These are phyloP conservation scores for Ochotona curzoniae DNA, from an alignment of 2,113 vertebrate species.

Conservation along the genomic window DNA sequence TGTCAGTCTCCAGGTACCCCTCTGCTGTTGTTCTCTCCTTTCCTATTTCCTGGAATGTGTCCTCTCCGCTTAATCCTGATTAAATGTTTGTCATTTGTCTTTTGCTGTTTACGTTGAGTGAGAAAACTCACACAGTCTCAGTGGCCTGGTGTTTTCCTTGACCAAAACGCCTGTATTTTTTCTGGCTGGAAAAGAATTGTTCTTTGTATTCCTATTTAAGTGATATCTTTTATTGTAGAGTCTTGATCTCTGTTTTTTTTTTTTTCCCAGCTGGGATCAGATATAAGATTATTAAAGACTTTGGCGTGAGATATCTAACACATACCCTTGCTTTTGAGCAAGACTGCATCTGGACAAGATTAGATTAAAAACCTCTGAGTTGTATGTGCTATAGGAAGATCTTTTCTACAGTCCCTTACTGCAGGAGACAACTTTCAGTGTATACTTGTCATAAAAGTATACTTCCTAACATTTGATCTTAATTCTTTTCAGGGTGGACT, in stretches of 20 bases:
- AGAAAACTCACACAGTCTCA: not conserved
- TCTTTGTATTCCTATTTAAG: not conserved
- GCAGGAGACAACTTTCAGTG: not conserved
- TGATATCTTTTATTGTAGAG: not conserved
- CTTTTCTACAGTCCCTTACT: not conserved
- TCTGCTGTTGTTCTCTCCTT: too few relatives aligned
- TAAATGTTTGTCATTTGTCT: not conserved
- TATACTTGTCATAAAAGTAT: not conserved
- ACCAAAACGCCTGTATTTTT: not conserved
- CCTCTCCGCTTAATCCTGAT: too few relatives aligned
- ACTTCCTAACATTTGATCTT: slow-evolving; percentile 16
- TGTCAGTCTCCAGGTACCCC: too few relatives aligned
- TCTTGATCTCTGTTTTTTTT: not conserved
- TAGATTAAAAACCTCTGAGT: not conserved
- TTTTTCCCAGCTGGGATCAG: not conserved
- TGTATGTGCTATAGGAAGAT: not conserved
- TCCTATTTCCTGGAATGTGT: too few relatives aligned
- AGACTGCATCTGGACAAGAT: not conserved
- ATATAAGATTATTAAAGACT: not conserved
- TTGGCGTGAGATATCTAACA: not conserved
- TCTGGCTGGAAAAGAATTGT: not conserved
- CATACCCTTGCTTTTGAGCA: not conserved
- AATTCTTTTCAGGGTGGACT: slow-evolving; percentile 17
- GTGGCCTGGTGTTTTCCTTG: not conserved
- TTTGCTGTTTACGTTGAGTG: not conserved